phyloP scores from a whole-genome alignment of 2,888 invertebrate genomes.

The Drosophila maculinotata region DNA sequence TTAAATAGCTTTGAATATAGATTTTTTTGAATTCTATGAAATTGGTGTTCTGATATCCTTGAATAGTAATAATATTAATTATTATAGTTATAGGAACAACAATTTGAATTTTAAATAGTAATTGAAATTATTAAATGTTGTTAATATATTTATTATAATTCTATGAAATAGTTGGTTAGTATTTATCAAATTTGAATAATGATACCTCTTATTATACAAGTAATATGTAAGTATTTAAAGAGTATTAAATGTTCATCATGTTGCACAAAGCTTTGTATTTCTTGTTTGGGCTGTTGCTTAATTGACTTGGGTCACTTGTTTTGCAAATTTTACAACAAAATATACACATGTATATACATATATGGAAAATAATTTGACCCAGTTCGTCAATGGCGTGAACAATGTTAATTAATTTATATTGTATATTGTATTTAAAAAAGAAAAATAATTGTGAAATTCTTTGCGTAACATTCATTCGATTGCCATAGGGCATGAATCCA shows the following conservation, averaged over 20 bases:
- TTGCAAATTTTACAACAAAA: conserved; percentile 47
- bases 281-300: conserved; percentile 16
- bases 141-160: too few relatives aligned
- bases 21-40: too few relatives aligned
- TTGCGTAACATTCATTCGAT: conserved; percentile 20
- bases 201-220: background rate
- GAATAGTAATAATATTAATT: too few relatives aligned
- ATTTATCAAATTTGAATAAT: too few relatives aligned
- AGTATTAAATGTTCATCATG: conserved; percentile 15
- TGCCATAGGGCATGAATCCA: conserved; percentile 6
- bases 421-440: conserved; percentile 35
- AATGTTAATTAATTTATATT: conserved; percentile 77
- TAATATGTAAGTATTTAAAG: conserved; percentile 11
- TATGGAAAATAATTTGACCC: conserved; percentile 50
- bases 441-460: conserved; percentile 20
- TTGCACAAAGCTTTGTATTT: background rate
- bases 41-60: too few relatives aligned
- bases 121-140: too few relatives aligned
- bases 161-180: too few relatives aligned
- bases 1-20: background rate
- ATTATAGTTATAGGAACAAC: too few relatives aligned
- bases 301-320: conserved; percentile 61
- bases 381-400: conserved; percentile 70
- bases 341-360: background rate
- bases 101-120: too few relatives aligned